phyloP scores from a whole-genome alignment of 2,888 invertebrate species.

The Diarsia brunnea region DNA sequence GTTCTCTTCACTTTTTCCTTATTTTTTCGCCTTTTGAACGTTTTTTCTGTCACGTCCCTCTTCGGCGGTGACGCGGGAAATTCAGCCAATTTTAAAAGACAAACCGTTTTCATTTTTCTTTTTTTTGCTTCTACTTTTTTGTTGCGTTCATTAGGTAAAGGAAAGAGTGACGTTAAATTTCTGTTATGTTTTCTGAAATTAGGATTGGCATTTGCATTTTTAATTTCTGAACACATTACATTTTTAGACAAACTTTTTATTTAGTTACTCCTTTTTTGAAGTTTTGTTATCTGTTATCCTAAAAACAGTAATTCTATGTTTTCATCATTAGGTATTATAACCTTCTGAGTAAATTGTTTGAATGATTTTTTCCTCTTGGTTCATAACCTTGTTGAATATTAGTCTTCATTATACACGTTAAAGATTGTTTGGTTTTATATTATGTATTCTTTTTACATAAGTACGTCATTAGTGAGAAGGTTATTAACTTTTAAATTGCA shows the following conservation, averaged over 20 bases:
- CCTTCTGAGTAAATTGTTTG: background rate
- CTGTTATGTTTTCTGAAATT: conserved; percentile 6
- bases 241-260: background rate
- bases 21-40: conserved; percentile 81
- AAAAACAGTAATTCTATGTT: background rate
- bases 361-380: too few species aligned
- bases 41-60: conserved; percentile 78
- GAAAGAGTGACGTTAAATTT: background rate
- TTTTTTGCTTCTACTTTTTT: conserved; percentile 29
- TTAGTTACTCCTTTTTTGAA: conserved; percentile 24
- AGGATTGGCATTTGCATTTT: background rate
- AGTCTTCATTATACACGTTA: too few species aligned
- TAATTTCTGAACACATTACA: background rate
- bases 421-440: background rate
- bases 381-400: background rate
- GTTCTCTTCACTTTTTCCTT: conserved; percentile 83
- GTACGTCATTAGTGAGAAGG: conserved; percentile 51
- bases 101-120: conserved; percentile 65
- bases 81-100: conserved; percentile 71
- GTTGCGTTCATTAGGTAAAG: conserved; percentile 16
- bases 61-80: conserved; percentile 64
- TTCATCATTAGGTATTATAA: background rate
- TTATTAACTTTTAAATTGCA: conserved; percentile 73
- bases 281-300: conserved; percentile 32
- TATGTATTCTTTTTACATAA: conserved; percentile 16